A percentile compares a stretch with the other conserved stretches of the same genome.
Conservation (phyloP, 35 echinoderm and acorn worm genomes). For the Lytechinus pictus region DNA sequence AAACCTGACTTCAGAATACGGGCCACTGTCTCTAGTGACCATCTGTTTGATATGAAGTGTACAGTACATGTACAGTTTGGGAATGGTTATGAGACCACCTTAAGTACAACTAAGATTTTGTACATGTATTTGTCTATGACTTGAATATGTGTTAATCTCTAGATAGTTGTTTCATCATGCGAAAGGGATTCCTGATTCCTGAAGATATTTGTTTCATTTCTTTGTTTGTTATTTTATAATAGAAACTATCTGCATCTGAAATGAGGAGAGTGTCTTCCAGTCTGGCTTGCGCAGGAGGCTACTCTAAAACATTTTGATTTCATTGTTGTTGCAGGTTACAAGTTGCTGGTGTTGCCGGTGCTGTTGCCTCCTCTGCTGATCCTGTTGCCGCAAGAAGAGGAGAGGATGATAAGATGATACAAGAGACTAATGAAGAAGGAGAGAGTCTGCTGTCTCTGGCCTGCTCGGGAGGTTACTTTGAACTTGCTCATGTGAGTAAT, state of each 20-base stretch:
- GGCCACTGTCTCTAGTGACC: no score
- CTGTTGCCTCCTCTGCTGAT: constrained; percentile 55
- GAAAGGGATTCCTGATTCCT: background rate
- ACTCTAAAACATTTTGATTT: no score
- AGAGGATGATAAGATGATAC: constrained; percentile 74
- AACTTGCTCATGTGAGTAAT: constrained; percentile 81
- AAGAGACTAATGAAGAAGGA: constrained; percentile 86
- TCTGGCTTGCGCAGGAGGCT: background rate
- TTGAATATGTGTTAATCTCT: no score
- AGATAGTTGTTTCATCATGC: background rate
- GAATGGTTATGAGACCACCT: no score
- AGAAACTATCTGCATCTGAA: background rate
- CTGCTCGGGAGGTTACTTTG: constrained; percentile 96
- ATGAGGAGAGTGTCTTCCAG: background rate
- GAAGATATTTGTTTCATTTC: background rate
- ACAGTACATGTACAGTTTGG: no score
- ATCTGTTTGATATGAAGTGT: no score
- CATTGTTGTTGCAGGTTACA: constrained; percentile 54
- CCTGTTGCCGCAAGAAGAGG: constrained; percentile 62
- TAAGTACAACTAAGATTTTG: no score
- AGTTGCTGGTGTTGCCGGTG: constrained; percentile 56
- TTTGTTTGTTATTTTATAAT: background rate
- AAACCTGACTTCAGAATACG: no score
- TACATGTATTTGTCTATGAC: no score
- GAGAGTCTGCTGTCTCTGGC: constrained; percentile 91